phyloP scores from a whole-genome alignment of 2,113 vertebrate genomes.

The Marcusenius ussheri region DNA sequence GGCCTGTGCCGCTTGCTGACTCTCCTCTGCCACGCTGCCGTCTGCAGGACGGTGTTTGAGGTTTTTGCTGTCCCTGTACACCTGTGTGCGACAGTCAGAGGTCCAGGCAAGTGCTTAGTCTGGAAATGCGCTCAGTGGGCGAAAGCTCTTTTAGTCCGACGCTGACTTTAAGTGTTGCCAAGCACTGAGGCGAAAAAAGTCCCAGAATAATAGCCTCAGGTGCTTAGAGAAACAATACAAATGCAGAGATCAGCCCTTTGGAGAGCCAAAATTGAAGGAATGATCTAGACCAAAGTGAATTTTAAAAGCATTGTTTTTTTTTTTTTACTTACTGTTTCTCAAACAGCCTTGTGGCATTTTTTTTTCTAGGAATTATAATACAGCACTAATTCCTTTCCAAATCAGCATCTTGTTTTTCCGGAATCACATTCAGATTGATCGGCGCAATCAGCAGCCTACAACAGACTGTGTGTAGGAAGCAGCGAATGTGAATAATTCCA shows the following conservation, averaged over 20 bases:
- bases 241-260: neutral
- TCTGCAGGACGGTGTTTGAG: neutral
- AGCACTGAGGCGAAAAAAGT: neutral
- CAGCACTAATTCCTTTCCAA: neutral
- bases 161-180: neutral
- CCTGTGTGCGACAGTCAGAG: neutral
- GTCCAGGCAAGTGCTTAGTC: neutral
- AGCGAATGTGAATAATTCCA: slow-evolving; percentile 32
- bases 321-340: neutral
- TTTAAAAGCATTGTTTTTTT: neutral
- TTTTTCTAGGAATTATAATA: neutral
- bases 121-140: neutral
- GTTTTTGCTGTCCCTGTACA: neutral
- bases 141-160: slow-evolving; percentile 22
- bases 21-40: neutral
- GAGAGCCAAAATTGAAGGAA: neutral
- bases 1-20: slow-evolving; percentile 27
- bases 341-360: neutral
- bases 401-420: slow-evolving; percentile 12
- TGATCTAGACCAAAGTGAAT: neutral
- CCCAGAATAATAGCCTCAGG: neutral
- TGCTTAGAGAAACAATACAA: neutral
- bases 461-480: slow-evolving; percentile 53
- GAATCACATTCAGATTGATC: slow-evolving; percentile 26
- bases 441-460: slow-evolving; percentile 16